Conservation (phyloP, 2,888 invertebrate genomes). For the Spisula subtruncata region DNA sequence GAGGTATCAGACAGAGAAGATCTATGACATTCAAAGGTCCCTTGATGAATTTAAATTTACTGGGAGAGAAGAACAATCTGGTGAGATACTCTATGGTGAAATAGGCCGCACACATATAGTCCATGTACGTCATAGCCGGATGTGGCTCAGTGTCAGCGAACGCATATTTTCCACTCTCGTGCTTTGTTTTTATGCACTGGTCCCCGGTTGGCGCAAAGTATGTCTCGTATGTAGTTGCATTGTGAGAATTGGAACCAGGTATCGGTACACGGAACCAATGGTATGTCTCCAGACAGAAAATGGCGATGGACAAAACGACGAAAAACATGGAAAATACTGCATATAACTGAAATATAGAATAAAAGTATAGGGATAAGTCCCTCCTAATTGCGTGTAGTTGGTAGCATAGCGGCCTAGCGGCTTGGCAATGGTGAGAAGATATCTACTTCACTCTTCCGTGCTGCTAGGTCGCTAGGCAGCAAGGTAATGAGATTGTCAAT, state of each 20-base stretch:
- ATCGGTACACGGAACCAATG: slow-evolving; percentile 82
- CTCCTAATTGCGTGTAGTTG: too few species aligned
- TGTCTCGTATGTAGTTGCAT: slow-evolving; percentile 62
- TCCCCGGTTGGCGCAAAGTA: slow-evolving; percentile 70
- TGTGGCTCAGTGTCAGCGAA: slow-evolving; percentile 81
- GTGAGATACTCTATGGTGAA: slow-evolving; percentile 84
- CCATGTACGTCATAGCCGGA: slow-evolving; percentile 81
- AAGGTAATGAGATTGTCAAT: too few species aligned
- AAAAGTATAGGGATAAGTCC: background rate
- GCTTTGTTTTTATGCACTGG: slow-evolving; percentile 69
- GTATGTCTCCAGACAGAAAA: slow-evolving; percentile 86
- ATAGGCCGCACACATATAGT: slow-evolving; percentile 84
- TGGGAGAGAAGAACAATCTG: slow-evolving; percentile 80
- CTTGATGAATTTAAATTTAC: slow-evolving; percentile 81
- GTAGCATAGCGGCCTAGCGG: too few species aligned
- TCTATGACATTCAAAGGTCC: slow-evolving; percentile 86
- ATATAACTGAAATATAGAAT: slow-evolving; percentile 78
- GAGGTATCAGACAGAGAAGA: slow-evolving; percentile 85
- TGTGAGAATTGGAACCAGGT: slow-evolving; percentile 69
- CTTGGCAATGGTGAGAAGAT: too few species aligned
- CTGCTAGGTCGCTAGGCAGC: too few species aligned
- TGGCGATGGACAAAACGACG: slow-evolving; percentile 85
- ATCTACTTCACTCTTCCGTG: too few species aligned
- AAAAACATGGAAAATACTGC: slow-evolving; percentile 86
- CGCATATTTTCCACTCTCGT: slow-evolving; percentile 58